phyloP scores from a whole-genome alignment of 2,113 vertebrate genomes.

The Alaudala cheleensis region DNA sequence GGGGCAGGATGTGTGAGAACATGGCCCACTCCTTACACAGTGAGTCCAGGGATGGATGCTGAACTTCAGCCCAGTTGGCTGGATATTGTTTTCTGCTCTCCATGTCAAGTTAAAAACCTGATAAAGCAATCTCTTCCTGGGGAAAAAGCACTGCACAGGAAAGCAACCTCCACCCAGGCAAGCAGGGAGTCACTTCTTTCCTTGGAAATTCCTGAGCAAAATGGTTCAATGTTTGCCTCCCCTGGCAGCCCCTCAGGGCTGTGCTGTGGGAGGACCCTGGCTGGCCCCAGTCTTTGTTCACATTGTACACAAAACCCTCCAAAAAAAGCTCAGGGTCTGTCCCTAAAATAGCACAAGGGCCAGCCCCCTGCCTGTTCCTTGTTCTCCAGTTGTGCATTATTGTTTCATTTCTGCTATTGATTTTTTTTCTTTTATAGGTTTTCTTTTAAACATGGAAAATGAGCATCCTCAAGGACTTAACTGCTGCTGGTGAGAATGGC shows the following conservation, averaged over 20 bases:
- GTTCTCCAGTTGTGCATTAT: not conserved
- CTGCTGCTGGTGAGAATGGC: not conserved
- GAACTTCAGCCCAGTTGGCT: not conserved
- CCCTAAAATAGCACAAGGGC: not conserved
- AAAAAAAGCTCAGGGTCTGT: not conserved
- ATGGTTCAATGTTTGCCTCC: not conserved
- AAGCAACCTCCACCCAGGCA: not conserved
- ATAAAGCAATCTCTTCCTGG: not conserved
- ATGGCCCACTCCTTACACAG: not conserved
- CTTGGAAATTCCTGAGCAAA: not conserved
- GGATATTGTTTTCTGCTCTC: not conserved
- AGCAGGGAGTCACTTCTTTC: not conserved
- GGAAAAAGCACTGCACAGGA: not conserved
- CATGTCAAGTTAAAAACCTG: not conserved
- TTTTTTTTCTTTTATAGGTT: conserved; percentile 53
- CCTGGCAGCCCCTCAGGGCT: not conserved
- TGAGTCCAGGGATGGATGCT: not conserved
- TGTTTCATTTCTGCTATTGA: not conserved
- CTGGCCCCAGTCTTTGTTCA: not conserved
- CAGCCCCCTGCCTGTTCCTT: not conserved
- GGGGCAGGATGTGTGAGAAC: not conserved
- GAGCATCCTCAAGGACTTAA: not conserved
- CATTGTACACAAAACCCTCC: not conserved
- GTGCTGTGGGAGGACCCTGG: not conserved
- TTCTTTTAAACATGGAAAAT: conserved; percentile 72